These are phyloP conservation scores for Mus pahari DNA, from an alignment of 2,113 vertebrate genomes.

Conservation along the genomic window DNA sequence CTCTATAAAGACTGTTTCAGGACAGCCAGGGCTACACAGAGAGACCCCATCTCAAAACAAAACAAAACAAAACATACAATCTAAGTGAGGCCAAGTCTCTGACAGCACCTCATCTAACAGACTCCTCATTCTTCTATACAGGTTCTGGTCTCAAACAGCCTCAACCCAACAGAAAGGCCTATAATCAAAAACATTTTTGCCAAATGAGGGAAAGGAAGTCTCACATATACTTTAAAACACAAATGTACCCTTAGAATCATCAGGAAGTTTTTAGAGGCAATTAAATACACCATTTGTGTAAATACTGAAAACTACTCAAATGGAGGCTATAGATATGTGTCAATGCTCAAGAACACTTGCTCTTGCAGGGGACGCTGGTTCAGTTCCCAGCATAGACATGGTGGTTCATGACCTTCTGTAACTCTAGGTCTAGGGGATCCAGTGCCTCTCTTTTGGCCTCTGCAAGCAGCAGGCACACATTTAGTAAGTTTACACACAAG, in stretches of 20 bases:
- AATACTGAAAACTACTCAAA: background rate
- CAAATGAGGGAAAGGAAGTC: constrained; percentile 35
- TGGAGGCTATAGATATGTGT: background rate
- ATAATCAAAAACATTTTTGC: constrained; percentile 10
- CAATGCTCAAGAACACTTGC: background rate
- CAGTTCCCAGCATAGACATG: background rate
- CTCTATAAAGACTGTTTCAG: background rate
- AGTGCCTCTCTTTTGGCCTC: background rate
- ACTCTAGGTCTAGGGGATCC: background rate
- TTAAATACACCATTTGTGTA: constrained; percentile 25
- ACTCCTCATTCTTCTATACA: background rate
- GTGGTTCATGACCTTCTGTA: background rate
- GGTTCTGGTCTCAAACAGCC: background rate
- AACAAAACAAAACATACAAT: background rate
- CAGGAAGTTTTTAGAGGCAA: constrained; percentile 41
- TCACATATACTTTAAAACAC: background rate
- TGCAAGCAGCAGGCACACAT: background rate
- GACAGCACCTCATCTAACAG: background rate
- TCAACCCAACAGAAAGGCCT: background rate
- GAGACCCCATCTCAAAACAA: background rate
- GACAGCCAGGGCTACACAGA: background rate
- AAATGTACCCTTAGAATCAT: constrained; percentile 54
- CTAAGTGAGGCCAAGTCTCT: background rate
- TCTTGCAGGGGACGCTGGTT: background rate
- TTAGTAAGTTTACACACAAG: background rate